phyloP scores from a whole-genome alignment of 2,888 invertebrate species.

The Spodoptera picta region DNA sequence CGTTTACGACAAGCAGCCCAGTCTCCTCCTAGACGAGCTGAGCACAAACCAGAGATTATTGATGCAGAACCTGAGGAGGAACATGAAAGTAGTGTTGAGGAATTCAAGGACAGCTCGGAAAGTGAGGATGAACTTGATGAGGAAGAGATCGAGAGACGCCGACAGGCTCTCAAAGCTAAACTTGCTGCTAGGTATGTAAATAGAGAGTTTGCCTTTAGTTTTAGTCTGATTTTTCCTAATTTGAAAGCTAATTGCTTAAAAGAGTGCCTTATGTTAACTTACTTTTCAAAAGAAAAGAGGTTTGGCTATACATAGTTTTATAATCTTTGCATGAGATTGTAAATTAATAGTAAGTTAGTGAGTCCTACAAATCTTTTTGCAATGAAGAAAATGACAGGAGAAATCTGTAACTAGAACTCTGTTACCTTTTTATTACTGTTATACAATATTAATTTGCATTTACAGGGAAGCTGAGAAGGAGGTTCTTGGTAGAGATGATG shows the following conservation, averaged over 20 bases:
- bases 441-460: constrained; percentile 18
- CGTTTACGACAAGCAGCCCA: constrained; percentile 91
- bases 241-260: not conserved
- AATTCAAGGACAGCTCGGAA: constrained; percentile 86
- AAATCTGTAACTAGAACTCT: no score
- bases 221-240: not conserved
- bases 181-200: constrained; percentile 78
- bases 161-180: constrained; percentile 88
- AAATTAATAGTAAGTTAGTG: no score
- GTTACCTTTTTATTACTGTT: no score
- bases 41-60: constrained; percentile 86
- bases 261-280: not conserved
- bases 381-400: no score
- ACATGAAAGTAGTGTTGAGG: constrained; percentile 82
- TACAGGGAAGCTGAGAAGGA: constrained; percentile 91
- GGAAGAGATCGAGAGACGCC: constrained; percentile 94
- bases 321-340: no score
- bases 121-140: constrained; percentile 96
- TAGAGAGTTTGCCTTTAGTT: not conserved
- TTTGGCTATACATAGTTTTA: no score
- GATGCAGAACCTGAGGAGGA: constrained; percentile 81
- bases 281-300: no score
- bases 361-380: no score
- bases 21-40: constrained; percentile 87
- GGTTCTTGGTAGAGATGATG: constrained; percentile 92